Evolutionary conservation across 2,888 invertebrate species (phyloP).

Genomic region (Cantharis nigra): DNA sequence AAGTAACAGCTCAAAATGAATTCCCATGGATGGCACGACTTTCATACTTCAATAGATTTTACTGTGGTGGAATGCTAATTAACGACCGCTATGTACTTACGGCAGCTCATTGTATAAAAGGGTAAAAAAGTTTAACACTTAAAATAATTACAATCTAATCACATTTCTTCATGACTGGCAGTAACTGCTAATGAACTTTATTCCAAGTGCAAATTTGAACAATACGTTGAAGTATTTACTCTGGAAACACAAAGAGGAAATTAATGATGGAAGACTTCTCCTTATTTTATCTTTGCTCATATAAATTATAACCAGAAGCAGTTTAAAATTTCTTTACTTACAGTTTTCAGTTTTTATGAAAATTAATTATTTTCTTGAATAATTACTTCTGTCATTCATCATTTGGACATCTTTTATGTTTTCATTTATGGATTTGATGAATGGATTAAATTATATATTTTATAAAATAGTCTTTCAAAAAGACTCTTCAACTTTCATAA

Average conservation of each 20-base stretch:
- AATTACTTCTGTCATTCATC: too few relatives aligned
- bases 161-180: background rate
- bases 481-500: too few relatives aligned
- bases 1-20: slow-evolving; percentile 74
- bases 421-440: too few relatives aligned
- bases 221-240: background rate
- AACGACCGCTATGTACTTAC: slow-evolving; percentile 87
- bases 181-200: background rate
- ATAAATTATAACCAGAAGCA: background rate
- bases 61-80: slow-evolving; percentile 87
- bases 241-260: background rate
- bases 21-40: slow-evolving; percentile 90
- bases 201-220: background rate
- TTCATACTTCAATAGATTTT: slow-evolving; percentile 86
- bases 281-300: background rate
- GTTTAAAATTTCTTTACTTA: background rate
- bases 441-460: too few relatives aligned
- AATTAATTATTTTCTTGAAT: background rate
- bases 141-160: background rate
- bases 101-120: slow-evolving; percentile 89
- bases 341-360: background rate
- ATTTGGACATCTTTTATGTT: too few relatives aligned
- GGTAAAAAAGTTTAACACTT: slow-evolving; percentile 59
- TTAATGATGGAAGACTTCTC: background rate
- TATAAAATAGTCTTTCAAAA: too few relatives aligned